phyloP scores from a whole-genome alignment of 2,797 vertebrate species.

The Silurus aristotelis region DNA sequence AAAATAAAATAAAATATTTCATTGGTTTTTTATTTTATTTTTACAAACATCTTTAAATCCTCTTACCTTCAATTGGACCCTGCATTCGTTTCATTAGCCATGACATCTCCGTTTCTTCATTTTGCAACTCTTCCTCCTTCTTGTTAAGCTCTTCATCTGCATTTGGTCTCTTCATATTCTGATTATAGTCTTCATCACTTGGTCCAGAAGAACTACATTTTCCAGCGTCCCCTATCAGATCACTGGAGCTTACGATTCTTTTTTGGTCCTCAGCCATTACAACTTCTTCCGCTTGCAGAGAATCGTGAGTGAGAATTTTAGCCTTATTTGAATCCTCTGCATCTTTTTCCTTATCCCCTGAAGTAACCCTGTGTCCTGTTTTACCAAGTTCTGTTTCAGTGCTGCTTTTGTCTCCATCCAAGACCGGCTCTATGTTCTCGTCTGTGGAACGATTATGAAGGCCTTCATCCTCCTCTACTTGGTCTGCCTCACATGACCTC shows the following conservation, averaged over 20 bases:
- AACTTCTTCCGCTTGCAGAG: slow-evolving; percentile 8
- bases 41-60: not conserved
- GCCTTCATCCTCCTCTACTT: slow-evolving; percentile 68
- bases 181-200: slow-evolving; percentile 56
- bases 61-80: slow-evolving; percentile 92
- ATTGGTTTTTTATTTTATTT: not conserved
- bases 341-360: slow-evolving; percentile 56
- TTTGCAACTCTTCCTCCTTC: slow-evolving; percentile 72
- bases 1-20: too few relatives aligned
- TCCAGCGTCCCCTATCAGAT: slow-evolving; percentile 59
- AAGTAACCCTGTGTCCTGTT: slow-evolving; percentile 23
- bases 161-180: slow-evolving; percentile 60
- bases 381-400: slow-evolving; percentile 35
- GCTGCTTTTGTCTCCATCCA: slow-evolving; percentile 47
- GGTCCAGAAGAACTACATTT: slow-evolving; percentile 57
- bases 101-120: slow-evolving; percentile 86
- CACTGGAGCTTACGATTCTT: slow-evolving; percentile 56
- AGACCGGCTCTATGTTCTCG: slow-evolving; percentile 56
- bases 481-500: slow-evolving; percentile 52
- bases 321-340: not conserved
- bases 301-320: slow-evolving; percentile 51
- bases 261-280: slow-evolving; percentile 55
- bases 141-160: slow-evolving; percentile 57
- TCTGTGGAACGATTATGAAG: slow-evolving; percentile 67
- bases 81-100: slow-evolving; percentile 95